phyloP scores from a whole-genome alignment of 2,888 invertebrate genomes.

The Pogonocherus hispidulus region DNA sequence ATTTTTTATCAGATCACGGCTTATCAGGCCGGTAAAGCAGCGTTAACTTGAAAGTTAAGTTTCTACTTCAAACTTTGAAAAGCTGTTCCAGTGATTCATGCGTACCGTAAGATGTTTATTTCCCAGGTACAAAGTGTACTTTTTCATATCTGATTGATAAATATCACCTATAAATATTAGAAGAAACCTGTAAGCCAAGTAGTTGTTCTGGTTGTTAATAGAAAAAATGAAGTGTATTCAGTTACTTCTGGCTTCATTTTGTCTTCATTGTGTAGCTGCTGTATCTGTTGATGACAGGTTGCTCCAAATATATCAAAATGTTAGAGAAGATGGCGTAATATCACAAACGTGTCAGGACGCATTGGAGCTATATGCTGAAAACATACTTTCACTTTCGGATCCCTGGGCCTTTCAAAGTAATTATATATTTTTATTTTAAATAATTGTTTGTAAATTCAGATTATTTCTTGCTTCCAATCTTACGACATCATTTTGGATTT shows the following conservation, averaged over 20 bases:
- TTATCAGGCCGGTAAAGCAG: too few species aligned
- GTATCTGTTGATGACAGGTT: not conserved
- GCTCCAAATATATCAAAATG: not conserved
- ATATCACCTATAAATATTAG: not conserved
- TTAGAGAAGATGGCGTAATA: not conserved
- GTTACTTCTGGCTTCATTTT: not conserved
- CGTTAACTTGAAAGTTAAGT: too few species aligned
- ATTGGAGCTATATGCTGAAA: not conserved
- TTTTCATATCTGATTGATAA: too few species aligned
- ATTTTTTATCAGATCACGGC: too few species aligned
- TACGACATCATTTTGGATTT: too few species aligned
- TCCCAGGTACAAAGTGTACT: too few species aligned
- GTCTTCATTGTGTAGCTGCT: not conserved
- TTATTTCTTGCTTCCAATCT: too few species aligned
- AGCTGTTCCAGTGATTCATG: too few species aligned
- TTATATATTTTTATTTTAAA: not conserved
- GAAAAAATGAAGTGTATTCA: not conserved
- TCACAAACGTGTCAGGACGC: not conserved
- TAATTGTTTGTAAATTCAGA: too few species aligned
- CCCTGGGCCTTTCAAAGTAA: slow-evolving; percentile 7
- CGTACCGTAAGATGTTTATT: too few species aligned
- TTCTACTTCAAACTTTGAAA: too few species aligned
- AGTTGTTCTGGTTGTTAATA: not conserved
- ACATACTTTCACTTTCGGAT: not conserved
- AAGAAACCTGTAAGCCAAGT: not conserved